phyloP scores from a whole-genome alignment of 1,140 invertebrate genomes.

The Leptinotarsa defecta region DNA sequence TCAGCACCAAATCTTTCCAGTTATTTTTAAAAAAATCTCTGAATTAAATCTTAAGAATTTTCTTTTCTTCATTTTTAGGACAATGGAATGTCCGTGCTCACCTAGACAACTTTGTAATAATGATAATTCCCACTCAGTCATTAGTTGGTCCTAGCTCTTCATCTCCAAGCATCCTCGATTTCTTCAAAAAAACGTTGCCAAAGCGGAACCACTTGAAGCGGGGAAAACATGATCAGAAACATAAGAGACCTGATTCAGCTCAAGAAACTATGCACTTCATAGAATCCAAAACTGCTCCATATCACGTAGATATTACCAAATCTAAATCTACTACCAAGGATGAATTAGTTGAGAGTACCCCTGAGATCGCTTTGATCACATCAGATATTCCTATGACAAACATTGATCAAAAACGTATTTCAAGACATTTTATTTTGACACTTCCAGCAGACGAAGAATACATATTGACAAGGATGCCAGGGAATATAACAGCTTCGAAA shows the following conservation, averaged over 20 bases:
- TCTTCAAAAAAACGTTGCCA: constrained; percentile 54
- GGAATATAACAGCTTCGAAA: constrained; percentile 28
- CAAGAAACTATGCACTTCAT: constrained; percentile 50
- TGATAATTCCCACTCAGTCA: constrained; percentile 61
- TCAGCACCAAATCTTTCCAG: background rate
- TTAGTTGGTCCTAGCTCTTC: constrained; percentile 42
- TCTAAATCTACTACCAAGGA: constrained; percentile 31
- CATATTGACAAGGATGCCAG: constrained; percentile 36
- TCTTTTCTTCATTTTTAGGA: constrained; percentile 38
- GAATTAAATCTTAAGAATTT: background rate
- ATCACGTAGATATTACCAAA: constrained; percentile 53
- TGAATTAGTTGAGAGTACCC: constrained; percentile 38
- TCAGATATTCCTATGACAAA: background rate
- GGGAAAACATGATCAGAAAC: constrained; percentile 25
- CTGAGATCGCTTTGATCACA: constrained; percentile 36
- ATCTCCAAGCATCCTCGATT: constrained; percentile 51
- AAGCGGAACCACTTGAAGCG: constrained; percentile 20
- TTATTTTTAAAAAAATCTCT: background rate
- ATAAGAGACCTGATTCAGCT: constrained; percentile 25
- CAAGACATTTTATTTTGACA: constrained; percentile 44
- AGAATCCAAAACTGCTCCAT: constrained; percentile 54
- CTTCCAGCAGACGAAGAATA: constrained; percentile 47
- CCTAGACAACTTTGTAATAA: constrained; percentile 66
- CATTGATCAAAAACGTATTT: background rate
- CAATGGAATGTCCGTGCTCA: constrained; percentile 67